Evolutionary conservation across 2,797 vertebrate species (phyloP).

Genomic region (Pseudomugil tenellus): DNA sequence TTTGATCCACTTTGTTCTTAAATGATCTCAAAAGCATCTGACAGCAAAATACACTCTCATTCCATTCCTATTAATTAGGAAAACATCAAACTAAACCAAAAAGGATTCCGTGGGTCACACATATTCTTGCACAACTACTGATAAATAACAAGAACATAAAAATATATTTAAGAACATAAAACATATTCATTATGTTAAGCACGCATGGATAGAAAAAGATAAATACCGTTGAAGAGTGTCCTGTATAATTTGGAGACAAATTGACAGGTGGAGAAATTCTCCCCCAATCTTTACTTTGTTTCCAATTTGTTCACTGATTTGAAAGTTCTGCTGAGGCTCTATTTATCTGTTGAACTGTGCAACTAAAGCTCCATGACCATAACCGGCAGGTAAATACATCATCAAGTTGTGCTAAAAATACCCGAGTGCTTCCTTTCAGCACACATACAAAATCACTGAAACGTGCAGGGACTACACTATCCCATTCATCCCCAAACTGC

Average conservation of each 20-base stretch:
- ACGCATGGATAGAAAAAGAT: neutral
- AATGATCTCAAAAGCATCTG: neutral
- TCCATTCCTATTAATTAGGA: neutral
- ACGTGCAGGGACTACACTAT: neutral
- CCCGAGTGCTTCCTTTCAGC: conserved; percentile 11
- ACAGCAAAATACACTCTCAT: neutral
- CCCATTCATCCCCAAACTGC: neutral
- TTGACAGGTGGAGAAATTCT: conserved; percentile 23
- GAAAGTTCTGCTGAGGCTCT: conserved; percentile 29
- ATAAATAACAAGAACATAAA: neutral
- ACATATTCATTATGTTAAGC: neutral
- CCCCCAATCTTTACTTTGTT: conserved; percentile 2
- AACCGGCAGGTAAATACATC: conserved; percentile 58
- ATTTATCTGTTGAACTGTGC: conserved; percentile 39
- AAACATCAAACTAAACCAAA: neutral
- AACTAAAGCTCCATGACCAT: conserved; percentile 48
- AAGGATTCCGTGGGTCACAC: neutral
- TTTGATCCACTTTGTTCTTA: neutral
- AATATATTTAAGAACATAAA: neutral
- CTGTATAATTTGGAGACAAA: conserved; percentile 13
- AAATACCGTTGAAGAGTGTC: conserved; percentile 2
- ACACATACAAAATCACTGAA: conserved; percentile 13
- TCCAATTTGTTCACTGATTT: conserved; percentile 38
- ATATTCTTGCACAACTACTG: neutral
- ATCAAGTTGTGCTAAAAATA: conserved; percentile 61